A percentile compares a stretch with the other conserved stretches of the same genome.
These are phyloP conservation scores for Erebia aethiops DNA, from an alignment of 2,888 invertebrate species.

Conservation along the genomic window DNA sequence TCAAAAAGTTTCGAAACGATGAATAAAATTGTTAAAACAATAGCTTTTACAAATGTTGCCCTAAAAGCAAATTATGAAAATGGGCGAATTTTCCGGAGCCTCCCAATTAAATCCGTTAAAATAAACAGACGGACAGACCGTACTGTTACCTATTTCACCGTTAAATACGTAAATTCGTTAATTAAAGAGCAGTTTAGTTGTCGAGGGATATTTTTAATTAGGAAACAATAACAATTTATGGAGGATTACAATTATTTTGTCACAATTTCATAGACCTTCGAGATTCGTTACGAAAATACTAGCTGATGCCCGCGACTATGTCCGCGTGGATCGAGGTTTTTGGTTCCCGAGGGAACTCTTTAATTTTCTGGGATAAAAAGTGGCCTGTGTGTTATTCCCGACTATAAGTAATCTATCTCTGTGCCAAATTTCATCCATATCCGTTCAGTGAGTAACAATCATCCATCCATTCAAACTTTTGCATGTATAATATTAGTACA, in stretches of 20 bases:
- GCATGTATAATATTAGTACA: too few relatives aligned
- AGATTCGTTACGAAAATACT: background rate
- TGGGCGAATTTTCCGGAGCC: background rate
- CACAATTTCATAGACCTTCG: background rate
- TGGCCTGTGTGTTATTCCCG: too few relatives aligned
- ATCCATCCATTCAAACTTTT: too few relatives aligned
- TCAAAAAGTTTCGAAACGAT: background rate
- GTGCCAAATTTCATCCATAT: too few relatives aligned
- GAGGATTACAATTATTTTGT: background rate
- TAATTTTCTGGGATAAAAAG: too few relatives aligned
- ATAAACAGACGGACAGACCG: constrained; percentile 9
- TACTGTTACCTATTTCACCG: background rate
- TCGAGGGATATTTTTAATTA: background rate
- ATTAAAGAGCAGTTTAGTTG: background rate
- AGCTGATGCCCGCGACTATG: background rate
- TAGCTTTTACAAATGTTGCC: background rate
- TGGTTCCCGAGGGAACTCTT: too few relatives aligned
- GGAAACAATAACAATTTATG: background rate
- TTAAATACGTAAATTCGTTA: background rate
- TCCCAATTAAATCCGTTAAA: background rate
- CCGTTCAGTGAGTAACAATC: too few relatives aligned
- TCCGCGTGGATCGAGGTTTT: background rate
- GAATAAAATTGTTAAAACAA: background rate
- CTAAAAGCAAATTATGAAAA: constrained; percentile 1
- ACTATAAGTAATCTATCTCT: too few relatives aligned